phyloP scores from a whole-genome alignment of 1,140 invertebrate genomes.

The Littorina saxatilis region DNA sequence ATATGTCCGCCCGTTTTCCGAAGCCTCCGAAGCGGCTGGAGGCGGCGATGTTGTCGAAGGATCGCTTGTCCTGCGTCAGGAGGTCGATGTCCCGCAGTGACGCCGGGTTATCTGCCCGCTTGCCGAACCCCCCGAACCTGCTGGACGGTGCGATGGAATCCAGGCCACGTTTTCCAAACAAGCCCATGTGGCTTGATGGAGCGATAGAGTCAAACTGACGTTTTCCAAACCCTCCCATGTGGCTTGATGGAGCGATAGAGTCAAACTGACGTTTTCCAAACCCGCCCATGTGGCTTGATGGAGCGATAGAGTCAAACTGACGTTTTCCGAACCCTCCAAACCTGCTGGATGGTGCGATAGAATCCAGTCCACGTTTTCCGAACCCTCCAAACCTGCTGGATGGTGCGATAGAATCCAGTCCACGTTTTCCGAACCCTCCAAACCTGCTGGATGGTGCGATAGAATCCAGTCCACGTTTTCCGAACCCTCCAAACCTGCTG shows the following conservation, averaged over 20 bases:
- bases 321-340: constrained; percentile 31
- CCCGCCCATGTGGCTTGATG: neutral
- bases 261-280: constrained; percentile 19
- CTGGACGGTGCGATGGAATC: constrained; percentile 15
- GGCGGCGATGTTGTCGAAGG: neutral
- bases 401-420: constrained; percentile 19
- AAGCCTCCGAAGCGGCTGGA: constrained; percentile 16
- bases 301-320: neutral
- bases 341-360: neutral
- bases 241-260: constrained; percentile 1
- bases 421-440: constrained; percentile 31
- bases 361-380: constrained; percentile 24
- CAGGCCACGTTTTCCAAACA: constrained; percentile 24
- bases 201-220: constrained; percentile 17
- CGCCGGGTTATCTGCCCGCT: constrained; percentile 11
- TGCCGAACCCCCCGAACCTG: constrained; percentile 22
- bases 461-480: constrained; percentile 16
- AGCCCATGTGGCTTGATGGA: neutral
- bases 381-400: constrained; percentile 22
- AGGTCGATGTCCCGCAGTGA: neutral
- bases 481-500: constrained; percentile 1
- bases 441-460: neutral
- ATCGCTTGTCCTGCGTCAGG: constrained; percentile 1
- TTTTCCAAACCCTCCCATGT: neutral
- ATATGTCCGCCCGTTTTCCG: neutral